Base-by-base conservation (phyloP, 2,888 invertebrate genomes). In the Pherbina coryleti region DNA sequence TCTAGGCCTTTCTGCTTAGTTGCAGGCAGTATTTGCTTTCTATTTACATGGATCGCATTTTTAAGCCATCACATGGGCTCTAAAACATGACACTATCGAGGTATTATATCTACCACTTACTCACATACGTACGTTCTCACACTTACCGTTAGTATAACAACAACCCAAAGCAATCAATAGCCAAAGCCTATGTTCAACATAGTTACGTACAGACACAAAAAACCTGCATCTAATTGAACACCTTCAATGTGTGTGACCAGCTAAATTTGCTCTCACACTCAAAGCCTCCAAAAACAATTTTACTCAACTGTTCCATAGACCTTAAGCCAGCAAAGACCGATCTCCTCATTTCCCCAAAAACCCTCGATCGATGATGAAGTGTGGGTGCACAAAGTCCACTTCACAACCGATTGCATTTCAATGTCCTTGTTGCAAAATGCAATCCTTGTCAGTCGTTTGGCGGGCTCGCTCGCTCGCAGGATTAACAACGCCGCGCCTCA, bases 401-500 rank as follows among this genome's bases (percentile, higher is more conserved):
- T 70, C 55, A 34, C 72, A 19, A 37, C 37, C 60, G 44, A 60
- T 49, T 73, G 44, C 62, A 62, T 28, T 73, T 60, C 62, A 49
- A 49, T 62, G 73, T 73, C 60, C 73, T 60, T 62, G 44, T 44
- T 73, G 73, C 49, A 34, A 49, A 22, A 37, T 72, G 73, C 73
- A 60, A 8, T 17, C n/a, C n/a, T 49, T n/a, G 49, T 44, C 72
- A 25, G 72, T 57, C 57, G 44, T 57, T 51, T 28, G 28, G 22
- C 49, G 34, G 31, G 3, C 5, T 19, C 51, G 51, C 51, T 53
- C 53, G 19, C 66, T 67, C 19, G n/a, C 31, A 64, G 17, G 31
- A 64, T 64, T 17, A 34, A 34, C 17, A 49, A n/a, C 69, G 19
- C 66, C 17, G 19, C 67, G 67, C 49, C 49, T n/a, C 28, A 25